phyloP scores from a whole-genome alignment of 2,888 invertebrate genomes.

The Slavum lentiscoides region DNA sequence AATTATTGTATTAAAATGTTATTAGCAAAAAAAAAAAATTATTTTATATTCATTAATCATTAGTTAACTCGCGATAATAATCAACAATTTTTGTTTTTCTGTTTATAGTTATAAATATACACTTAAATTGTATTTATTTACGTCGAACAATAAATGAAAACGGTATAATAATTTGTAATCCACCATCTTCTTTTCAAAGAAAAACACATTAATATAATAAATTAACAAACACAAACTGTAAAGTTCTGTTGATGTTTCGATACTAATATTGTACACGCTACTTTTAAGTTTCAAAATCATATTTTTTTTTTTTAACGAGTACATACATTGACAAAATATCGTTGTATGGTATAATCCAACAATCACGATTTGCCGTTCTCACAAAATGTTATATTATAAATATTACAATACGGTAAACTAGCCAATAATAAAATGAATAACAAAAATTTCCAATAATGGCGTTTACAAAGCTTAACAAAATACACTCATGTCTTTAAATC shows the following conservation, averaged over 20 bases:
- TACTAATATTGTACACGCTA: not conserved
- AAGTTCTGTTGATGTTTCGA: not conserved
- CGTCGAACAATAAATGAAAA: not conserved
- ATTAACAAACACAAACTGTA: slow-evolving; percentile 4
- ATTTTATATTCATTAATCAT: too few relatives aligned
- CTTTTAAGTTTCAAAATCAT: slow-evolving; percentile 5
- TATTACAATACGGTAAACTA: slow-evolving; percentile 2
- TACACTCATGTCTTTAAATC: slow-evolving; percentile 22
- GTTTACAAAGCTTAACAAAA: slow-evolving; percentile 32
- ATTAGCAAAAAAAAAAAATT: too few relatives aligned
- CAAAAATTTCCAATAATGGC: slow-evolving; percentile 3
- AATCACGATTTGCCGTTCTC: not conserved
- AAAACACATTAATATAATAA: slow-evolving; percentile 5
- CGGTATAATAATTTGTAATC: not conserved
- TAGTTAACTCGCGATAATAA: too few relatives aligned
- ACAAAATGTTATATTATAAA: not conserved
- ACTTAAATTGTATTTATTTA: slow-evolving; percentile 2
- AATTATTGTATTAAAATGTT: too few relatives aligned
- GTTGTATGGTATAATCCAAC: not conserved
- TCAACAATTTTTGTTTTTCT: too few relatives aligned
- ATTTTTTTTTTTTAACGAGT: not conserved
- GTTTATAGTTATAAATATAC: too few relatives aligned
- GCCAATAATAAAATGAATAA: slow-evolving; percentile 20
- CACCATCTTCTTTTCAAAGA: not conserved
- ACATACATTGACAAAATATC: slow-evolving; percentile 21